Evolutionary conservation across 2,113 vertebrate species (phyloP).

Genomic region (Rhizomys pruinosus): DNA sequence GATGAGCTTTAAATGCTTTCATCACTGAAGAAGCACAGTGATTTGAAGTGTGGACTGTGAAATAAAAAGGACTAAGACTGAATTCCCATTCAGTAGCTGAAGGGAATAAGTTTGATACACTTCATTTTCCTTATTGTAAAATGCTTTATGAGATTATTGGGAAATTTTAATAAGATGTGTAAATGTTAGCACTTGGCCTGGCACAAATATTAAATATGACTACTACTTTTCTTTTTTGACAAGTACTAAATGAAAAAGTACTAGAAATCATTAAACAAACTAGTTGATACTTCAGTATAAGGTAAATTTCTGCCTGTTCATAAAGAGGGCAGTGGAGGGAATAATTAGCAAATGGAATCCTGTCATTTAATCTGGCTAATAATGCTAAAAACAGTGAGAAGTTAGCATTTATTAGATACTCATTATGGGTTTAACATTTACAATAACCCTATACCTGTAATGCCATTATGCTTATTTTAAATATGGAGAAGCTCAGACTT

Average conservation of each 20-base stretch:
- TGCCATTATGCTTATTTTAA: constrained; percentile 24
- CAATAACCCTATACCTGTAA: neutral
- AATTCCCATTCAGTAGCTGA: constrained; percentile 28
- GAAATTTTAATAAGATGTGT: neutral
- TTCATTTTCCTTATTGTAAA: constrained; percentile 49
- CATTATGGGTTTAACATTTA: constrained; percentile 10
- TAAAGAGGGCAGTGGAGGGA: neutral
- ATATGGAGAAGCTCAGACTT: neutral
- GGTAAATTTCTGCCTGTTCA: neutral
- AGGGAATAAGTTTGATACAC: neutral
- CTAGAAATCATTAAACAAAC: neutral
- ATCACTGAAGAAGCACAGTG: neutral
- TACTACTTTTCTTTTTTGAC: constrained; percentile 40
- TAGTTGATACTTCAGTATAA: neutral
- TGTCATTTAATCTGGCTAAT: constrained; percentile 43
- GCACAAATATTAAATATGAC: neutral
- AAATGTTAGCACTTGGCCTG: neutral
- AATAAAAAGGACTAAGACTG: neutral
- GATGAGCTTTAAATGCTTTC: neutral
- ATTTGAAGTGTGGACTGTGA: neutral
- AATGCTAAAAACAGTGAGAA: neutral
- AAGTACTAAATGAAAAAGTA: constrained; percentile 1
- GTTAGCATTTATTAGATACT: neutral
- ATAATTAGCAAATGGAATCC: neutral
- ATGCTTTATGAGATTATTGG: neutral